Evolutionary conservation across 2,888 invertebrate genomes (phyloP).

Genomic region (Eudasyphora cyanicolor): DNA sequence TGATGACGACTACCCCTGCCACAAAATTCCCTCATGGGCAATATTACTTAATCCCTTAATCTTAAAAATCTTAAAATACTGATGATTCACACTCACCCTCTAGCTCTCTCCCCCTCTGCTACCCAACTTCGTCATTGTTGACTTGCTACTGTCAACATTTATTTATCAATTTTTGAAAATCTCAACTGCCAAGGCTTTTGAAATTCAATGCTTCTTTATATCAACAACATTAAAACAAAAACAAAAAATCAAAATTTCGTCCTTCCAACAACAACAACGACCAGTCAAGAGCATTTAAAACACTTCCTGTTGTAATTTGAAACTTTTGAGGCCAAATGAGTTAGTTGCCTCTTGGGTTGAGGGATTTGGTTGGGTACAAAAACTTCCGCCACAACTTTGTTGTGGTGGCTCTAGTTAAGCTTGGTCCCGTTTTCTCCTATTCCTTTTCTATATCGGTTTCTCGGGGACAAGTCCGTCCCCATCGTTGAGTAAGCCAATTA

Average conservation of each 20-base stretch:
- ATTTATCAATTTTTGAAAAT: background rate
- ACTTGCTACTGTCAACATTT: background rate
- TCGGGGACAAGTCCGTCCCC: too few species aligned
- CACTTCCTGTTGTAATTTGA: background rate
- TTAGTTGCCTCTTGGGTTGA: background rate
- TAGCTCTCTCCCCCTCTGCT: too few species aligned
- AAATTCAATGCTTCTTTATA: background rate
- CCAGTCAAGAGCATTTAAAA: background rate
- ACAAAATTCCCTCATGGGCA: too few species aligned
- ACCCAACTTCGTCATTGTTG: too few species aligned
- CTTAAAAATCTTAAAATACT: too few species aligned
- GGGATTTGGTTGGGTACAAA: background rate
- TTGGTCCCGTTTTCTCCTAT: background rate
- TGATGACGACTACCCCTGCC: too few species aligned
- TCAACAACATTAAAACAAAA: background rate
- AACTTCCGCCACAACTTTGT: background rate
- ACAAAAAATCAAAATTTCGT: background rate
- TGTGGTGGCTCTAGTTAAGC: background rate
- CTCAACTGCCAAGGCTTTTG: background rate
- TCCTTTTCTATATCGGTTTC: too few species aligned
- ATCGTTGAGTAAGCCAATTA: slow-evolving; percentile 27
- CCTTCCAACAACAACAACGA: background rate
- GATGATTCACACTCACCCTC: too few species aligned
- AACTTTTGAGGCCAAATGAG: background rate
- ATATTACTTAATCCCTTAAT: too few species aligned